A percentile compares a stretch with the other conserved stretches of the same genome.
Conservation (phyloP, 2,113 vertebrate genomes). For the Solea senegalensis region DNA sequence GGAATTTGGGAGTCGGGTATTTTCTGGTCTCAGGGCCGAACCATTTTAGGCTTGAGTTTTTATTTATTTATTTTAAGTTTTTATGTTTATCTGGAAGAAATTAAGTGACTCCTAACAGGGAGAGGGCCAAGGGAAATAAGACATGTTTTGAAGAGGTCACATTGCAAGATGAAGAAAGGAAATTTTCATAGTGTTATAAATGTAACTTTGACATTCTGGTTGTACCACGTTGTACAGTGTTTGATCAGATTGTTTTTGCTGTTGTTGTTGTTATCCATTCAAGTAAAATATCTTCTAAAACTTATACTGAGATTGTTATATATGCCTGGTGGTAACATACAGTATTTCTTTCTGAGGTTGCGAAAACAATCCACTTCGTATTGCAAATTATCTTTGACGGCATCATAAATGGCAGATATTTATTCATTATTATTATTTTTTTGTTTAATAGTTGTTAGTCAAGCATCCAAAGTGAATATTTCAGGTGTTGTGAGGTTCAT, state of each 20-base stretch:
- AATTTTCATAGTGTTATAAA: too few relatives aligned
- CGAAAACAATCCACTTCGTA: background rate
- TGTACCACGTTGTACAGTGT: too few relatives aligned
- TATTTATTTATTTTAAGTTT: slow-evolving; percentile 57
- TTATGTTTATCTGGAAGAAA: slow-evolving; percentile 22
- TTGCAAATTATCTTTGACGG: background rate
- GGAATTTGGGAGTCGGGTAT: slow-evolving; percentile 29
- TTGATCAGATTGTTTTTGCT: too few relatives aligned
- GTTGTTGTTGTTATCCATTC: too few relatives aligned
- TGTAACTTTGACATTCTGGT: too few relatives aligned
- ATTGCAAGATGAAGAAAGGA: slow-evolving; percentile 20
- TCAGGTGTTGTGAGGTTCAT: background rate
- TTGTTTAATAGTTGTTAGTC: background rate
- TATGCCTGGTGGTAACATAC: too few relatives aligned
- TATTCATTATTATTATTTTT: background rate
- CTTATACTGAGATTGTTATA: too few relatives aligned
- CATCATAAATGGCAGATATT: background rate
- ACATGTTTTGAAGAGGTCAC: slow-evolving; percentile 31
- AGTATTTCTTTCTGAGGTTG: too few relatives aligned
- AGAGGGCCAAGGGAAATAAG: slow-evolving; percentile 54
- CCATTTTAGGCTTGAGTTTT: slow-evolving; percentile 53
- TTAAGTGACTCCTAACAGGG: slow-evolving; percentile 55
- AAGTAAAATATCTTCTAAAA: too few relatives aligned
- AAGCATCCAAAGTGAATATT: background rate
- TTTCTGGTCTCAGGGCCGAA: slow-evolving; percentile 46